Conservation (phyloP, 2,797 vertebrate genomes). For the Echiichthys vipera region DNA sequence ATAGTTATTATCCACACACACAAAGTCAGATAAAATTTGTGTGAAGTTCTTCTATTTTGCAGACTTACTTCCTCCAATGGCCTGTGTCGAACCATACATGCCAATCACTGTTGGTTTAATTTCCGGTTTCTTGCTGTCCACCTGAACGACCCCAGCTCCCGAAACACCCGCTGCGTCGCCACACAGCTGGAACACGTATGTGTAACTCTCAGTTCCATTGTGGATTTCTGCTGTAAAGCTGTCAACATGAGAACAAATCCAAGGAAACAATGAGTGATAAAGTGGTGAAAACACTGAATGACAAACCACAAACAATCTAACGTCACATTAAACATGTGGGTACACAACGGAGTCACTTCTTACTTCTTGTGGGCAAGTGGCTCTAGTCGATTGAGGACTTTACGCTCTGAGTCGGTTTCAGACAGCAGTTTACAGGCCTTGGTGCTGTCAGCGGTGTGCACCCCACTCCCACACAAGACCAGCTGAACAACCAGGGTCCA, state of each 20-base stretch:
- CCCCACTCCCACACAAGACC: conserved; percentile 59
- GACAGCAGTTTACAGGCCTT: conserved; percentile 67
- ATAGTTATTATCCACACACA: background rate
- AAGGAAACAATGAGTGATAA: background rate
- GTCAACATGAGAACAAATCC: conserved; percentile 26
- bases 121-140: conserved; percentile 9
- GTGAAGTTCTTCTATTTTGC: background rate
- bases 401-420: conserved; percentile 24
- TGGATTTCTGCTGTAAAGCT: conserved; percentile 65
- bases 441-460: conserved; percentile 49
- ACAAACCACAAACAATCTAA: background rate
- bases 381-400: conserved; percentile 69
- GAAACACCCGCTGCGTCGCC: conserved; percentile 82
- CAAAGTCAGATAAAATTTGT: background rate
- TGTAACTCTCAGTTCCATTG: conserved; percentile 72
- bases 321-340: background rate
- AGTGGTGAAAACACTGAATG: background rate
- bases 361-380: conserved; percentile 78
- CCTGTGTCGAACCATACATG: conserved; percentile 85
- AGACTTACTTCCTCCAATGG: conserved; percentile 90
- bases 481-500: conserved; percentile 71
- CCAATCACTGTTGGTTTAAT: conserved; percentile 82
- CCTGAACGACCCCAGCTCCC: conserved; percentile 89
- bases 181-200: conserved; percentile 91
- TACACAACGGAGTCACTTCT: conserved; percentile 30